Base-by-base conservation (phyloP, 1,140 invertebrate genomes). In the Hylyphantes graminicola region DNA sequence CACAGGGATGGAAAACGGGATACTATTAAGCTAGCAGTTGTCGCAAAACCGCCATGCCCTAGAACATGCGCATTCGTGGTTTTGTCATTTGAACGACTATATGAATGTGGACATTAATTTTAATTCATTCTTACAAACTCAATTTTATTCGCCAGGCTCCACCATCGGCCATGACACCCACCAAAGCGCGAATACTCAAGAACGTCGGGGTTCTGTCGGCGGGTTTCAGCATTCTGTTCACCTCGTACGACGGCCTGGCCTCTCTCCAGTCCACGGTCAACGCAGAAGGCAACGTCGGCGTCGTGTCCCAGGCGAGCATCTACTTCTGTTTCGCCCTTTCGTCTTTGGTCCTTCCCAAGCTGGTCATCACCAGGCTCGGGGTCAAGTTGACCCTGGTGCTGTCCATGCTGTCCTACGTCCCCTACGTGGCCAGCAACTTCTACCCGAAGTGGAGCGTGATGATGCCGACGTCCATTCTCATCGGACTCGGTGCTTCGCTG, bases 401-500 rank as follows among this genome's bases (percentile, higher is more conserved):
- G 0, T 88, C 88, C 15, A 89, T 90, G 88, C 9, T 88, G 5
- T 87, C 88, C 17, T 90, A 90, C 82, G 87, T 89, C 17, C 85
- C 89, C 0, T 90, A 89, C 79, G 89, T 91, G 86, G 89, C 86
- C 0, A 89, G 89, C 7, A 90, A 91, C 80, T 89, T 90, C 64
- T 89, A 90, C 85, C 85, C 87, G 6, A 73, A 68, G 19, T 87
- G 78, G 72, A 53, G 9, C 50, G 19, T 89, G 6, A 88, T 92
- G 77, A 88, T 90, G 11, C 90, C 91, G 13, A 88, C 89, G 9
- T 90, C 91, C 0, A 87, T 91, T 87, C 87, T 57, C 0, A 6
- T 81, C 19, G 92, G 92, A 7, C 57, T 91, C 3, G 89, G 90
- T 2, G 91, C 90, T 4, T 90, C 91, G 2, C 90, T 91, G 7